phyloP scores from a whole-genome alignment of 1,140 invertebrate genomes.

The Bombus cullumanus region DNA sequence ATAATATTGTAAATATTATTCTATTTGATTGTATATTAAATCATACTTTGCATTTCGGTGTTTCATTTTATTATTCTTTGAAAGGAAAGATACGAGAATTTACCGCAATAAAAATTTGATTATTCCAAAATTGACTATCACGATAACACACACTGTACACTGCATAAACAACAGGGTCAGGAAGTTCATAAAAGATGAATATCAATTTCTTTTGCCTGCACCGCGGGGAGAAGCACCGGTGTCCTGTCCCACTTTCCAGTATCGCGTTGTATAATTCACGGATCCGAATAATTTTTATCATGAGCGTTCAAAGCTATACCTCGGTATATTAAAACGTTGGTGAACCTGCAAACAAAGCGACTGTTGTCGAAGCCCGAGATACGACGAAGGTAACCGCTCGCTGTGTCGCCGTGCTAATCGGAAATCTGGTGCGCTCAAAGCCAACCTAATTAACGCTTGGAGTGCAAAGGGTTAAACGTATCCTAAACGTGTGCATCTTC shows the following conservation, averaged over 20 bases:
- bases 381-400: too few species aligned
- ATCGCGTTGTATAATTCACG: background rate
- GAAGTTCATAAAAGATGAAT: constrained; percentile 3
- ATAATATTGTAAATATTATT: too few species aligned
- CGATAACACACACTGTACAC: background rate
- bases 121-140: background rate
- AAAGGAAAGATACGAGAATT: background rate
- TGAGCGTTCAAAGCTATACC: too few species aligned
- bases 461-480: constrained; percentile 49
- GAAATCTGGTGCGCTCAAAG: constrained; percentile 27
- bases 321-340: background rate
- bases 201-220: constrained; percentile 1
- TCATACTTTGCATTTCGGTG: background rate
- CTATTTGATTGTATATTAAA: background rate
- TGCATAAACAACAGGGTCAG: background rate
- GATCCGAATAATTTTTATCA: background rate
- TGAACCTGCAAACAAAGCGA: background rate
- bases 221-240: background rate
- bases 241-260: background rate
- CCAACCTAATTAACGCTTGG: constrained; percentile 45
- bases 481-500: constrained; percentile 30
- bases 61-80: background rate
- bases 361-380: background rate
- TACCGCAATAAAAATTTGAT: background rate
- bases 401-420: constrained; percentile 1